Conservation (phyloP, 2,113 vertebrate species). For the Paedocypris sp. region DNA sequence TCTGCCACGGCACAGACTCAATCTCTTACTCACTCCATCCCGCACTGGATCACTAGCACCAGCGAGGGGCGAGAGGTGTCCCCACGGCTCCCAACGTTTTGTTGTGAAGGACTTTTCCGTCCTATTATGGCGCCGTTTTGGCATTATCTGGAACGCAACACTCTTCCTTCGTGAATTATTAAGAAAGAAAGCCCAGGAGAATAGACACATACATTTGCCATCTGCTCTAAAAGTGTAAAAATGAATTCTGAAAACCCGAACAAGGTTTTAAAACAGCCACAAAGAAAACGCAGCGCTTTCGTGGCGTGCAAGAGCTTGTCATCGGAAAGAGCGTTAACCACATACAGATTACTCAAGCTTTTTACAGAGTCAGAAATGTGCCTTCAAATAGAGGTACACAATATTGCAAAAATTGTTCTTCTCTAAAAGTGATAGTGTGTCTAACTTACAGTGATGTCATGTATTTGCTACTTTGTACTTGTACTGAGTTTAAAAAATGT, state of each 20-base stretch:
- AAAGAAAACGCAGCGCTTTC: neutral
- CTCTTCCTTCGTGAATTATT: constrained; percentile 46
- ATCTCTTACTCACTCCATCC: neutral
- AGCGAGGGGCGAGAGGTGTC: neutral
- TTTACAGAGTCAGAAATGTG: too few species aligned
- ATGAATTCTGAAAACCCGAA: constrained; percentile 3
- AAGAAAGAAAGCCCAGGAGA: constrained; percentile 28
- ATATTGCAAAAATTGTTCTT: too few species aligned
- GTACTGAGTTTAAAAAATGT: too few species aligned
- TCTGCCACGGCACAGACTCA: neutral
- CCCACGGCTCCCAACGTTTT: neutral
- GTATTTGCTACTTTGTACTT: too few species aligned
- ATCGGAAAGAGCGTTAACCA: too few species aligned
- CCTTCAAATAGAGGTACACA: too few species aligned
- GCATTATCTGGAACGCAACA: constrained; percentile 44
- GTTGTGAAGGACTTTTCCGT: neutral
- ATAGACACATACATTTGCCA: constrained; percentile 48
- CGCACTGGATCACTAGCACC: neutral
- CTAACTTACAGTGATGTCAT: too few species aligned
- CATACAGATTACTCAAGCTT: too few species aligned
- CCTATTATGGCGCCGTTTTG: constrained; percentile 28
- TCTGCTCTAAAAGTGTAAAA: constrained; percentile 42
- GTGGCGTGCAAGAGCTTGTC: neutral
- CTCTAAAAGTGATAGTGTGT: too few species aligned
- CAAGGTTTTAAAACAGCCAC: neutral